Base-by-base conservation (phyloP, 2,888 invertebrate species). In the Dinocampus coccinellae region DNA sequence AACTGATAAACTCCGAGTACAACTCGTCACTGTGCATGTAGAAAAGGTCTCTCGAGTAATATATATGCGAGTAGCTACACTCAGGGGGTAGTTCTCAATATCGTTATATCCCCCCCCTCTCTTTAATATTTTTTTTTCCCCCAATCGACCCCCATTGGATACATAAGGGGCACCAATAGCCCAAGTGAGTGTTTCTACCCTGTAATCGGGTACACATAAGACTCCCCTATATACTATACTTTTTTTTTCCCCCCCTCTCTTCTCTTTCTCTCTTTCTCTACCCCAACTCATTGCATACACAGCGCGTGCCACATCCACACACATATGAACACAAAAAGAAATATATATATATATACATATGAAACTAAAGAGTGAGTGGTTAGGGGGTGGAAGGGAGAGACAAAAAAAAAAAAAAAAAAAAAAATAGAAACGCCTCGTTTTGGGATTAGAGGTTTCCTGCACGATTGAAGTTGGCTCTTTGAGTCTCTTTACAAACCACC, bases 401-500 rank as follows among this genome's bases (percentile, higher is more conserved):
- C 16, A 39, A 11, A 77, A 76, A 74, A 47, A n/a, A 47, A 76
- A 80, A 77, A 75, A 55, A 7, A 55, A 55, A 55, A 39, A 11
- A 77, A 76, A 74, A 47, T 16, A 47, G 76, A 80, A 77, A 75
- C 75, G 79, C 81, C 82, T 81, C 80, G 82, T 85, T 83, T 82
- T 80, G 72, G 83, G 84, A 85, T 86, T 85, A 85, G 84, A 84
- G 83, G 85, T 86, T 86, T 85, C 81, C 83, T 78, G 83, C 81
- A 80, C 79, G 81, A 84, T 85, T 85, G 81, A 81, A 82, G 81
- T 63, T 74, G 16, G 67, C 72, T 67, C 64, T 52, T 63, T 57
- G 33, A 58, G 42, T 39, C 39, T n/a, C n/a, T 57, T 42, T 66
- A 57, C 39, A 57, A 57, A 39, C 66, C 53, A 53, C 66, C 66